Evolutionary conservation across 1,140 invertebrate genomes (phyloP).

Genomic region (Orussus abietinus): DNA sequence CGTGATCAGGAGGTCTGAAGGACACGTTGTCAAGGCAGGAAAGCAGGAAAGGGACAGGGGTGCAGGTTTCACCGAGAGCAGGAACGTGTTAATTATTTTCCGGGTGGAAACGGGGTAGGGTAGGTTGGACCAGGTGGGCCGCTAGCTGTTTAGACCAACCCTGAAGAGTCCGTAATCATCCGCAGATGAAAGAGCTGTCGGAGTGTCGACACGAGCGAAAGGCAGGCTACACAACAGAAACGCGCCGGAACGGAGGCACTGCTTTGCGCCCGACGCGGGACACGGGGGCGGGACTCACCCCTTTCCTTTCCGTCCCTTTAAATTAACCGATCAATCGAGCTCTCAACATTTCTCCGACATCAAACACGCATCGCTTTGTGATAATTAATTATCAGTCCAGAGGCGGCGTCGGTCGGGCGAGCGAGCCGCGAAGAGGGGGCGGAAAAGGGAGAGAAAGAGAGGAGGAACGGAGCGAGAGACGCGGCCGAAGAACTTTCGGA

Average conservation of each 20-base stretch:
- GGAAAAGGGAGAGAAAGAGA: conserved; percentile 14
- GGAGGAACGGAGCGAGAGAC: background rate
- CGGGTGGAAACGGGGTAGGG: conserved; percentile 9
- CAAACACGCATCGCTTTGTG: conserved; percentile 46
- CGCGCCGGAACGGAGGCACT: conserved; percentile 39
- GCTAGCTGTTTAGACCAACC: conserved; percentile 17
- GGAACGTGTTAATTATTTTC: conserved; percentile 39
- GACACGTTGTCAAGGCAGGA: too few relatives aligned
- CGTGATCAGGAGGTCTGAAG: too few relatives aligned
- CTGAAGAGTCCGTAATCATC: conserved; percentile 47
- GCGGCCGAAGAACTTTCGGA: conserved; percentile 6
- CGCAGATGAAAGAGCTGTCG: conserved; percentile 54
- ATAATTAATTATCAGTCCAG: conserved; percentile 46
- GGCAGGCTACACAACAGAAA: conserved; percentile 38
- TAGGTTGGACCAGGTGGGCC: conserved; percentile 29
- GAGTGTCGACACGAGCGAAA: conserved; percentile 48
- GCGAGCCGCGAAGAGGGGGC: conserved; percentile 10
- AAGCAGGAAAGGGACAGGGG: too few relatives aligned
- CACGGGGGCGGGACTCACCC: conserved; percentile 18
- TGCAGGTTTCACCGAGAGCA: too few relatives aligned
- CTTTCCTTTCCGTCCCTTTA: conserved; percentile 41
- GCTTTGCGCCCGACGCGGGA: conserved; percentile 20
- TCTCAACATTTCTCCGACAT: conserved; percentile 35
- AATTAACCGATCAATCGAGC: conserved; percentile 51
- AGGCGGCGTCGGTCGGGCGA: conserved; percentile 11